These are phyloP conservation scores for Crematogaster levior DNA, from an alignment of 2,888 invertebrate species.

Conservation along the genomic window DNA sequence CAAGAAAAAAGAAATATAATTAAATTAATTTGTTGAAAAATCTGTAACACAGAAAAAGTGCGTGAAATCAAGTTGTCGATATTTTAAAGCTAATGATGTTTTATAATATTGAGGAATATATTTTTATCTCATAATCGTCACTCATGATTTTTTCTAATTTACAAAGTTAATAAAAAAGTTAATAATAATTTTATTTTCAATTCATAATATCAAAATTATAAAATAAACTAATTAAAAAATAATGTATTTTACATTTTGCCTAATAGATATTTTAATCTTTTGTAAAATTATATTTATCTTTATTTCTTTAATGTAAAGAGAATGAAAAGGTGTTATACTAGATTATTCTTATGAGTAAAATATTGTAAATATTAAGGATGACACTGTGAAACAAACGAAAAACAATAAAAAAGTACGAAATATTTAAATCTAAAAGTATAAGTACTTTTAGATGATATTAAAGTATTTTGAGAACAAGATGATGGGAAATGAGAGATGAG, in stretches of 20 bases:
- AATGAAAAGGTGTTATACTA: not conserved
- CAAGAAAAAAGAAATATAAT: not conserved
- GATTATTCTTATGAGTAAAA: not conserved
- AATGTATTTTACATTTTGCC: not conserved
- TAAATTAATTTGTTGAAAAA: not conserved
- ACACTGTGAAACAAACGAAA: not conserved
- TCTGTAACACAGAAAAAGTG: constrained; percentile 19
- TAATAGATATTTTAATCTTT: not conserved
- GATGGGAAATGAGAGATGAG: no score
- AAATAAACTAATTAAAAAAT: not conserved
- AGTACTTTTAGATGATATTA: not conserved
- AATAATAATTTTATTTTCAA: not conserved
- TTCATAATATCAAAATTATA: not conserved
- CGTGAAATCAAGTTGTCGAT: not conserved
- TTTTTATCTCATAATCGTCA: not conserved
- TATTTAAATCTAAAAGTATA: not conserved
- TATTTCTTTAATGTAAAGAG: not conserved
- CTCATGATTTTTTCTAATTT: not conserved
- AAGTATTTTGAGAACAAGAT: no score
- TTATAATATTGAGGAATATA: not conserved
- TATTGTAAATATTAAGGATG: not conserved
- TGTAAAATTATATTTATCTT: not conserved
- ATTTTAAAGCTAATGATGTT: constrained; percentile 4
- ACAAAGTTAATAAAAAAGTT: not conserved
- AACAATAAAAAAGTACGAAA: not conserved